Evolutionary conservation across 2,888 invertebrate species (phyloP), one percentile per base, ranked within the genome.

Genomic region (Erebia palarica): DNA sequence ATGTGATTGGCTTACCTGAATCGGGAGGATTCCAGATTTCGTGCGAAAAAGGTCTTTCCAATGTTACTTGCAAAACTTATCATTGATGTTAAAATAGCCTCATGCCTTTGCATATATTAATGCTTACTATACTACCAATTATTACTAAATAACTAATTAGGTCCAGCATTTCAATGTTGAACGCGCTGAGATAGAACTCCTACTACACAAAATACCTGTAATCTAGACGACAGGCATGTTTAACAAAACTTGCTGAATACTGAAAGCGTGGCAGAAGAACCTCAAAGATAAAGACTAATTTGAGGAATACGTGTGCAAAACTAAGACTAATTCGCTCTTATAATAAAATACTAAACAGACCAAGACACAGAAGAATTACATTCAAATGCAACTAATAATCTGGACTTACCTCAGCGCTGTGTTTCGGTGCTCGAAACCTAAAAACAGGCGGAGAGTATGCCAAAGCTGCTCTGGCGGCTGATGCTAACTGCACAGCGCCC

Each of bases 361-460:
- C 4, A 42, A 66, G 44, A 14, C 11, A 36, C 10, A 10, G 36
- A 61, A 61, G 11, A 55, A 14, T 16, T 9, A 13, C 0, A 13
- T 47, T 47, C 11, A 47, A 47, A 47, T n/a, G 47, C 13, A 13
- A 21, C 4, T 21, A 44, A 66, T 16, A 13, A 64, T 1, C 18
- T 55, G 18, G 44, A 79, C 89, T 84, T 75, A 93, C 93, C 88
- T 86, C 89, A 55, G 90, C 84, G 80, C 84, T 90, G 73, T 86
- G 83, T 36, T 78, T 79, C 2, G 87, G 90, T 61, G 91, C 86
- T 77, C 96, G 95, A 88, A 96, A 97, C 88, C 96, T 96, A 87
- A 96, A 97, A 1, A 95, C 94, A 0, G 92, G 90, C 51, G 91
- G 88, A 1, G 87, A 84, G 74, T 90, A 92, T 3, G 92, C 88